These are phyloP conservation scores for Cryptocephalus moraei DNA, from an alignment of 2,888 invertebrate genomes.

Conservation along the genomic window DNA sequence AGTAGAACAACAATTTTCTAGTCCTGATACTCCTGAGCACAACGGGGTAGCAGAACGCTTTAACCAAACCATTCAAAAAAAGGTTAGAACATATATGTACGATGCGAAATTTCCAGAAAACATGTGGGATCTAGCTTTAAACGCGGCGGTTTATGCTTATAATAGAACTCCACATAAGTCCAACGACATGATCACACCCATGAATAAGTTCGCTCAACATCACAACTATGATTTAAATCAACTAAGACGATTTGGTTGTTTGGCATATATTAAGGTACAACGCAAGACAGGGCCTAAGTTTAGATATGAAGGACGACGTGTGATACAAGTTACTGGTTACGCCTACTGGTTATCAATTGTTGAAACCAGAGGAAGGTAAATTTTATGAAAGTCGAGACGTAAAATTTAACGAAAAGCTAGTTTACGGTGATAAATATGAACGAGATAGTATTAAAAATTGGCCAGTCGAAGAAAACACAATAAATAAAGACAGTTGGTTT, in stretches of 20 bases:
- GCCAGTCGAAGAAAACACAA: neutral
- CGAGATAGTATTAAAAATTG: conserved; percentile 3
- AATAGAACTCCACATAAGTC: conserved; percentile 26
- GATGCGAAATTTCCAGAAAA: conserved; percentile 3
- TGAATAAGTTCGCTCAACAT: conserved; percentile 1
- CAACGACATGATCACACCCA: conserved; percentile 1
- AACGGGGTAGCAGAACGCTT: conserved; percentile 3
- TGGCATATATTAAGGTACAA: conserved; percentile 1
- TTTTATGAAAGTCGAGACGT: neutral
- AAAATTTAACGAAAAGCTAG: too few species aligned
- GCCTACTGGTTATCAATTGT: conserved; percentile 4
- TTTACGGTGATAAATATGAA: conserved; percentile 4
- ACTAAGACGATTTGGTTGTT: conserved; percentile 4
- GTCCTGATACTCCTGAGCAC: conserved; percentile 3
- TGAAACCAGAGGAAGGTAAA: neutral
- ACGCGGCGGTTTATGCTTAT: conserved; percentile 3
- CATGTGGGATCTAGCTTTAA: conserved; percentile 3
- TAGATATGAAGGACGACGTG: conserved; percentile 2
- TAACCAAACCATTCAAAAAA: conserved; percentile 3
- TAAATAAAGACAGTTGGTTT: conserved; percentile 4
- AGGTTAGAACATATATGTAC: conserved; percentile 2
- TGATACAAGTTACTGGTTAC: conserved; percentile 4
- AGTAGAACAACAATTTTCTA: neutral
- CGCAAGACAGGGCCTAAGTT: conserved; percentile 4
- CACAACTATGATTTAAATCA: conserved; percentile 1